Percentiles rank a stretch among this genome's conserved stretches.
These are phyloP conservation scores for Chelon auratus DNA, from an alignment of 2,797 vertebrate genomes.

Conservation along the genomic window DNA sequence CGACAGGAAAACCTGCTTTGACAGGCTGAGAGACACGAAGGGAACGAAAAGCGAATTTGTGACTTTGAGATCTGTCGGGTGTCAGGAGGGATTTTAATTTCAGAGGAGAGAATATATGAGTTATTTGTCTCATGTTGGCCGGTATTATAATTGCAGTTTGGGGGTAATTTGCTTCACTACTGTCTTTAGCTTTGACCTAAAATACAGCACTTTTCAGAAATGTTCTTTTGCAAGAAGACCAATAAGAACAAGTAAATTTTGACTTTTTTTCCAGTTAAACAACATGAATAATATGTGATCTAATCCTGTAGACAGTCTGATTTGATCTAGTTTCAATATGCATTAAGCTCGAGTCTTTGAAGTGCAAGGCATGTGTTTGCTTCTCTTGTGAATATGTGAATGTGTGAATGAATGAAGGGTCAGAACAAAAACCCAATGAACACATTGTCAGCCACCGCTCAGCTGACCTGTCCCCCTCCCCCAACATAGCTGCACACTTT, in stretches of 20 bases:
- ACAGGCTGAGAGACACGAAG: constrained; percentile 27
- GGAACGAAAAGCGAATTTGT: constrained; percentile 25
- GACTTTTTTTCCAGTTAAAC: not conserved
- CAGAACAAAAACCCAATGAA: constrained; percentile 29
- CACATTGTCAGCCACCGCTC: constrained; percentile 36
- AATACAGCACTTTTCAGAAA: too few relatives aligned
- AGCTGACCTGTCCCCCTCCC: constrained; percentile 27
- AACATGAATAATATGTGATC: constrained; percentile 11
- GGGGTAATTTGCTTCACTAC: not conserved
- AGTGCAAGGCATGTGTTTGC: constrained; percentile 24
- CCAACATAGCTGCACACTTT: constrained; percentile 33
- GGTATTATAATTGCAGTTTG: not conserved
- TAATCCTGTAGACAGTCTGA: constrained; percentile 8
- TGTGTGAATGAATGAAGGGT: constrained; percentile 36
- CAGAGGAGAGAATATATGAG: not conserved
- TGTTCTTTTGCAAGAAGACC: not conserved
- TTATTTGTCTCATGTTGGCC: constrained; percentile 12
- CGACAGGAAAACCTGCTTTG: constrained; percentile 53
- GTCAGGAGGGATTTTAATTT: constrained; percentile 35
- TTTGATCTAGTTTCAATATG: constrained; percentile 10
- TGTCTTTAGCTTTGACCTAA: not conserved
- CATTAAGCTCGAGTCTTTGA: not conserved
- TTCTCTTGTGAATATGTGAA: constrained; percentile 27
- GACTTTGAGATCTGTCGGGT: constrained; percentile 43
- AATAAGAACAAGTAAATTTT: not conserved